Evolutionary conservation across 2,113 vertebrate genomes (phyloP), one percentile per base, ranked within the genome.

Genomic region (Sylvia atricapilla): DNA sequence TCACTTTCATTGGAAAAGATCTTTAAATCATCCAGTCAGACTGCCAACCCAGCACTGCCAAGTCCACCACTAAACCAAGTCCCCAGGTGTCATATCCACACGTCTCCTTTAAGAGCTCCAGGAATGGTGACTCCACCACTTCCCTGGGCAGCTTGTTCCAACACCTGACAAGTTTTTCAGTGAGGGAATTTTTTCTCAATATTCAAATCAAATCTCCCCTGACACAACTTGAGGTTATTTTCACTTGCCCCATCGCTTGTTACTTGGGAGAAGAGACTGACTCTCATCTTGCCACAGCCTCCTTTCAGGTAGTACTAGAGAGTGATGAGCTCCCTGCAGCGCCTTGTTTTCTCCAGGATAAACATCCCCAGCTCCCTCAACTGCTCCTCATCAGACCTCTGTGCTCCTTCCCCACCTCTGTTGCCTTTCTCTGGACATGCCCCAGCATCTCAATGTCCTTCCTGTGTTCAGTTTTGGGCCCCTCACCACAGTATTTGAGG

Each of bases 241-340:
- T 56, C 16, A 67, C 25, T 47, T 1, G 2, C 47, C 13, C 47
- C 28, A 6, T 30, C 0, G 0, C 25, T 66, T 7, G 4, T n/a
- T 35, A 56, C 19, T 2, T 24, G 41, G 28, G 25, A 76, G 13
- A 70, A 56, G 37, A 47, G 20, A 74, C 10, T 1, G 0, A 25
- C 8, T 7, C 17, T 15, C 15, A 58, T 9, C 43, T 68, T 20
- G 3, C 21, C 39, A 41, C 31, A 35, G 7, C 4, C 27, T 35
- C 33, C n/a, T 55, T 46, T 22, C 58, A 72, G 24, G 15, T 3
- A 60, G 13, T 8, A 70, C 17, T 35, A 56, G 35, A 39, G 17
- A 80, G 31, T 3, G 3, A 46, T 15, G 24, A 56, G 21, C 28
- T 46, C 33, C 13, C 10, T 3, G 2, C 33, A 27, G 9, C 62